Conservation (phyloP, 2,113 vertebrate genomes). For the Pterocles orientalis region DNA sequence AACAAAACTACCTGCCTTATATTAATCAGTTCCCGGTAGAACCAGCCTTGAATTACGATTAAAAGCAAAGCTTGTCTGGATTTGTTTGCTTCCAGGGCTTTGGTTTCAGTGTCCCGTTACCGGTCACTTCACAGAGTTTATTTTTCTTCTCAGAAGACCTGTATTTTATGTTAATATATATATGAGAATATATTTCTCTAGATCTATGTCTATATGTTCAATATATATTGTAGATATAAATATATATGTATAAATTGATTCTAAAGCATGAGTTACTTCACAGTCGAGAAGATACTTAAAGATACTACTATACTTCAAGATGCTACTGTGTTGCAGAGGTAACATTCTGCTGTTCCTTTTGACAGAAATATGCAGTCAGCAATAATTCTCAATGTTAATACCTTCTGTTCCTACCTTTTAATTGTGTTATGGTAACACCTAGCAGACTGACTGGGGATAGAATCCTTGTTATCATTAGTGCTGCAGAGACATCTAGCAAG, state of each 20-base stretch:
- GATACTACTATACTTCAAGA: not conserved
- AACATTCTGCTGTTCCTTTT: not conserved
- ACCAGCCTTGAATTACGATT: not conserved
- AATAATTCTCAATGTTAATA: not conserved
- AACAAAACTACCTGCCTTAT: not conserved
- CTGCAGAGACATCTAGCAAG: not conserved
- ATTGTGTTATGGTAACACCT: not conserved
- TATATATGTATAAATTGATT: not conserved
- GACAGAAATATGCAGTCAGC: not conserved
- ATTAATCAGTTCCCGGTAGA: not conserved
- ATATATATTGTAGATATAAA: not conserved
- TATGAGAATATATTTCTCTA: not conserved
- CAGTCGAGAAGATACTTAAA: not conserved
- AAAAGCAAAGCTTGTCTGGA: not conserved
- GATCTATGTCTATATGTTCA: not conserved
- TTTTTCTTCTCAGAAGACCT: not conserved
- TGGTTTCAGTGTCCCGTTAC: not conserved
- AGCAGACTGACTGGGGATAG: not conserved
- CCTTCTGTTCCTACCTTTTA: not conserved
- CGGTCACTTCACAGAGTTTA: not conserved
- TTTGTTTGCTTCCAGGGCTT: not conserved
- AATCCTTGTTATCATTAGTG: not conserved
- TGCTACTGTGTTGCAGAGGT: not conserved
- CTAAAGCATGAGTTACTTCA: not conserved
- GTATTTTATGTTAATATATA: not conserved